Conservation (phyloP, 2,113 vertebrate species). For the Cisticola juncidis region DNA sequence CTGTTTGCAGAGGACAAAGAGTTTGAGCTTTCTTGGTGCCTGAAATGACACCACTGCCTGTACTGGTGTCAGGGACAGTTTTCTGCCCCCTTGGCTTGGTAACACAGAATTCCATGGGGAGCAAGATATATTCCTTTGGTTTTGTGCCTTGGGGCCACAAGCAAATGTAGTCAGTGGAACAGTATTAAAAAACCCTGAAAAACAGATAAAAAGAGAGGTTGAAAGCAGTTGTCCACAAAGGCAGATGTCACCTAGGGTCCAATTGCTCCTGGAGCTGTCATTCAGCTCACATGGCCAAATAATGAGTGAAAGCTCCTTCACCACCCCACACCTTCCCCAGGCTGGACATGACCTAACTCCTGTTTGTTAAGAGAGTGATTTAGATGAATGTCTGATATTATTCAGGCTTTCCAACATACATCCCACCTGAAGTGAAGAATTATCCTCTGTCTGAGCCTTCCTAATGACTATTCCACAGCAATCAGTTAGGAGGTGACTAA, state of each 20-base stretch:
- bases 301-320: background rate
- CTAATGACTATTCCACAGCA: background rate
- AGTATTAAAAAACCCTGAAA: background rate
- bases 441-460: background rate
- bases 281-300: background rate
- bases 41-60: background rate
- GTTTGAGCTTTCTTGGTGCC: background rate
- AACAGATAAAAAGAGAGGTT: background rate
- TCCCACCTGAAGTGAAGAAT: background rate
- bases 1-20: background rate
- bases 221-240: background rate
- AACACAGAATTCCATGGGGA: background rate
- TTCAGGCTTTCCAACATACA: background rate
- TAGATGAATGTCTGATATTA: background rate
- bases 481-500: conserved; percentile 42
- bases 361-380: background rate
- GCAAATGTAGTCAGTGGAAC: background rate
- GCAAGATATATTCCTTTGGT: background rate
- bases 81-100: background rate
- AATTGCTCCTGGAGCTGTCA: background rate
- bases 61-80: no score
- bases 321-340: background rate
- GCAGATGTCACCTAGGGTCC: background rate
- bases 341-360: background rate
- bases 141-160: background rate